Evolutionary conservation across 2,797 vertebrate species (phyloP), one percentile per base, ranked within the genome.

Genomic region (Novumbra hubbsi): DNA sequence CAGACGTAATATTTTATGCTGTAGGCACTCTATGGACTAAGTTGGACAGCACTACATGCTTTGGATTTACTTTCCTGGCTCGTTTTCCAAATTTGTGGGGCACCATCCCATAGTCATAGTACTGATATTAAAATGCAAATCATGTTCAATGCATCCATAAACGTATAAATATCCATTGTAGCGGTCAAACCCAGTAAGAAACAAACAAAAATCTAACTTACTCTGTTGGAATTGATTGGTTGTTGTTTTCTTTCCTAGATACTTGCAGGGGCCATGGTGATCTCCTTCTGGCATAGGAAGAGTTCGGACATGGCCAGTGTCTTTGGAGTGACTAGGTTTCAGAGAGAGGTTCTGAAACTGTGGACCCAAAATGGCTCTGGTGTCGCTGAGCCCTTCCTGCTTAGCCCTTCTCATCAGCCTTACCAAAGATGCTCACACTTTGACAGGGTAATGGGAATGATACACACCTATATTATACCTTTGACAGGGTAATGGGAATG

Each of bases 401-500:
- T 52, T 24, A 21, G 27, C 19, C 50, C 65, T 19, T 12, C 57
- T 64, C 49, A 68, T 45, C 69, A 52, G 15, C 3, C 66, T 11
- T 78, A 86, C 19, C 78, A 71, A 60, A 71, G 5, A 55, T 6
- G 32, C 14, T 80, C 68, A n/a, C 34, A 83, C 17, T 32, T 89
- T 9, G 83, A 92, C 74, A 89, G 88, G 89, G 95, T 96, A 83
- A 76, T 11, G n/a, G 1, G 8, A n/a, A 60, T 55, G 19, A 19
- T 55, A n/a, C n/a, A n/a, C n/a, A n/a, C n/a, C n/a, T n/a, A n/a
- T n/a, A n/a, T n/a, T n/a, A n/a, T n/a, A n/a, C n/a, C 17, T 32
- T 89, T 9, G 83, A 92, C 74, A 89, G 88, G 89, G 95, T 96
- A 83, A 76, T 11, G n/a, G 1, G 8, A n/a, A 60, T n/a, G n/a